These are phyloP conservation scores for Drosophila imparisetae DNA, from an alignment of 2,888 invertebrate genomes.

Conservation along the genomic window DNA sequence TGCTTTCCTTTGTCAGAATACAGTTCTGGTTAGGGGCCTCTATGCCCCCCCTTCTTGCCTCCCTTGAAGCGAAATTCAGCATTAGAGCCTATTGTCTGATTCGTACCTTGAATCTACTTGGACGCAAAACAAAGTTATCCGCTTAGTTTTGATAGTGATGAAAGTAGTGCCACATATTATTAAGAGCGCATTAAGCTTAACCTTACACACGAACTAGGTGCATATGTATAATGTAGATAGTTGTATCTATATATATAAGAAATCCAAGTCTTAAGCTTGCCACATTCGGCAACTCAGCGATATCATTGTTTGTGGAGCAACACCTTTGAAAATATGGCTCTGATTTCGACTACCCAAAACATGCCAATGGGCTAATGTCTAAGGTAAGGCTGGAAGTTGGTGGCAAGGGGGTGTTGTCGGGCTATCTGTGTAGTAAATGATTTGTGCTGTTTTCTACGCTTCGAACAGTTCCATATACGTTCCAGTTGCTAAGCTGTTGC, in stretches of 20 bases:
- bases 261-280: neutral
- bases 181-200: neutral
- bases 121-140: neutral
- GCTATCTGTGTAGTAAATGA: neutral
- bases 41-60: neutral
- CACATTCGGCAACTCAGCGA: neutral
- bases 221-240: neutral
- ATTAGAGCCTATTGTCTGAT: neutral
- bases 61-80: neutral
- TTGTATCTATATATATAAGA: neutral
- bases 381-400: neutral
- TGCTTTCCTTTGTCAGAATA: neutral
- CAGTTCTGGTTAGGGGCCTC: too few relatives aligned
- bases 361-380: neutral
- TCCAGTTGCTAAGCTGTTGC: constrained; percentile 29
- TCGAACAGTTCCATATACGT: constrained; percentile 37
- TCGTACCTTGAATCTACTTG: neutral
- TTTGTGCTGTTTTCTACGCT: neutral
- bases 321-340: constrained; percentile 8
- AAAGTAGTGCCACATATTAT: neutral
- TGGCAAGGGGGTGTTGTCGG: neutral
- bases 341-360: constrained; percentile 9
- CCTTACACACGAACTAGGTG: too few relatives aligned
- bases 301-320: constrained; percentile 10
- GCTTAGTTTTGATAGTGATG: neutral